phyloP scores from a whole-genome alignment of 2,113 vertebrate species.

The Sander lucioperca region DNA sequence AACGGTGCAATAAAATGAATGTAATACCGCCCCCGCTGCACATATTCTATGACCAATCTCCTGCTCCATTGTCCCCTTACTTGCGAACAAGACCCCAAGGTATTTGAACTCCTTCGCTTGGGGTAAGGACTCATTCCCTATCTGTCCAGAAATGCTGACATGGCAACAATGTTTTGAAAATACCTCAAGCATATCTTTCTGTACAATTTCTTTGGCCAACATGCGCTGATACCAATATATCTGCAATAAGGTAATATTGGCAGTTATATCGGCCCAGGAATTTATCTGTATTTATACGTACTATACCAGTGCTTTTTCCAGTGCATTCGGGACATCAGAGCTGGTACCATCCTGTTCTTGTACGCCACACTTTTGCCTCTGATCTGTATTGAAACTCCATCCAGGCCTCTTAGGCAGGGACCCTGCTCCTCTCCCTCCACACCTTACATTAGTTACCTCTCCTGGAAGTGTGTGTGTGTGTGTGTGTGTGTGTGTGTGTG shows the following conservation, averaged over 20 bases:
- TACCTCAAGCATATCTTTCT: neutral
- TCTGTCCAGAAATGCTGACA: neutral
- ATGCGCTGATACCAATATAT: neutral
- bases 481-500: conserved; percentile 35
- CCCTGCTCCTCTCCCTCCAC: conserved; percentile 53
- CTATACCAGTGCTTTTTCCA: neutral
- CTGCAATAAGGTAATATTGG: neutral
- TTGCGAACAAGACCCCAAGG: too few species aligned
- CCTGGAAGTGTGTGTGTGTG: conserved; percentile 41
- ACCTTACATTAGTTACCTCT: conserved; percentile 53
- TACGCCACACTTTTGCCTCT: conserved; percentile 17
- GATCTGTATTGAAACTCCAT: conserved; percentile 32
- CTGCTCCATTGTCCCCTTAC: too few species aligned
- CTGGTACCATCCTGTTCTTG: conserved; percentile 20
- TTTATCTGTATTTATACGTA: neutral
- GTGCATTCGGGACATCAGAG: neutral
- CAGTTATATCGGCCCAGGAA: neutral
- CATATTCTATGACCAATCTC: too few species aligned
- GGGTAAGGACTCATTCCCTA: too few species aligned
- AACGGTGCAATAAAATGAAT: too few species aligned
- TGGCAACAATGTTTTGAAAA: neutral
- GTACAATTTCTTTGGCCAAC: neutral
- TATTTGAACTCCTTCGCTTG: too few species aligned
- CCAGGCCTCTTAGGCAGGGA: conserved; percentile 47
- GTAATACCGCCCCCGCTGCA: too few species aligned